Base-by-base conservation (phyloP, 1,140 invertebrate species). In the Hypothenemus hampei region DNA sequence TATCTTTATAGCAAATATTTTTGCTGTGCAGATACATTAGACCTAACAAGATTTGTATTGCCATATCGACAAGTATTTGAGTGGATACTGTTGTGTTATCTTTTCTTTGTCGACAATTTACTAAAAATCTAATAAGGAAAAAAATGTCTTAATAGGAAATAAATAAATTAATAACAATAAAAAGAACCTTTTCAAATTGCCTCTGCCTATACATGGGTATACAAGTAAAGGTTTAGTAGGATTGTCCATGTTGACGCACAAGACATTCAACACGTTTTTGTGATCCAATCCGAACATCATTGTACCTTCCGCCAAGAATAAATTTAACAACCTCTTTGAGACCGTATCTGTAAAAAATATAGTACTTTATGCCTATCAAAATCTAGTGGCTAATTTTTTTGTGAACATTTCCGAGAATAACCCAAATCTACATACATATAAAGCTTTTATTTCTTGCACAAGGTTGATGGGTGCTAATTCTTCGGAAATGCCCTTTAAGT, bases 1-100 rank as follows among this genome's bases (percentile, higher is more conserved):
- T 77, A 70, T 97, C 94, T 71, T 87, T 87, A 69, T 97, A 93
- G 19, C 95, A 77, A 18, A 97, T 78, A 49, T 86, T 82, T 63
- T 91, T 86, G 11, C 89, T 84, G 67, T 98, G 94, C 48, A 98
- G 77, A 72, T 92, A 95, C 56, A 89, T 85, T 44, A 97, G 75
- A 1, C 89, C 94, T 61, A 87, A 80, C 21, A 89, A 85, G 33
- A 92, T 82, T 71, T 95, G 91, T 24, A 93, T 83, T 16, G 87
- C 90, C 72, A 97, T 84, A 64, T 91, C 87, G 0, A 97, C 91
- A 41, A 97, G 74, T 65, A 95, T 91, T 63, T 92, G 83, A 0
- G 92, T 87, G 11, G 81, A 80, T 4, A 85, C 76, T 48, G 84
- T 77, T 16, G 47, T 50, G 48, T 74, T 75, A 62, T 81, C 68